Evolutionary conservation across 2,797 vertebrate species (phyloP), one percentile per base, ranked within the genome.

Genomic region (Typhlichthys eigenmanni): DNA sequence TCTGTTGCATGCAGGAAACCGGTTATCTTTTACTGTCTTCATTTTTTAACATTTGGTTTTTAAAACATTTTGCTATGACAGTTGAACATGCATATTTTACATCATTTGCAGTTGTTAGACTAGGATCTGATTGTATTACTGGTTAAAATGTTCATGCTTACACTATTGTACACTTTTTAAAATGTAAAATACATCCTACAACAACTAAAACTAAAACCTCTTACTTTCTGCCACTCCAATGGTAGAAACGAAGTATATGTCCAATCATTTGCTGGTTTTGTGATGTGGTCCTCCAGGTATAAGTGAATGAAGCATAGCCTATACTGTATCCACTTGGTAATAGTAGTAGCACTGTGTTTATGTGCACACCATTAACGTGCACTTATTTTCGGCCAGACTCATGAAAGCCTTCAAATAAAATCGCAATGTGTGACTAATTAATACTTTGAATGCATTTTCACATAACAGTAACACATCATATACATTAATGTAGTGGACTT

Each of bases 1-100:
- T 73, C 60, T 59, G 61, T 78, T 84, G 86, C 82, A 85, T 85
- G 86, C 76, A 67, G 60, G 67, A 75, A 54, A 58, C 52, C 13
- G 24, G 24, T 60, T 62, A 5, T 62, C 46, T 66, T 71, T 73
- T 66, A 75, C 16, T 1, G 45, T 71, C 7, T 59, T 3, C 9
- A 53, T 11, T 32, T 60, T 59, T 13, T 59, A n/a, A 24, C 17
- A 47, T 7, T 12, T 24, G 29, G 13, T 19, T 49, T 49, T 59
- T 50, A 14, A 43, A 56, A 1, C 5, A 45, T 14, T 56, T 56
- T 2, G 55, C 38, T 14, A n/a, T n/a, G 53, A 55, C 13, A 19
- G 19, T 13, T 24, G 17, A 54, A 32, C 53, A 38, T 38, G 34
- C 34, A 9, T 6, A 38, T 38, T 8, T 38, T 38, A 38, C 34